Evolutionary conservation across 2,113 vertebrate genomes (phyloP), one percentile per base, ranked within the genome.

Genomic region (Heterotis niloticus): DNA sequence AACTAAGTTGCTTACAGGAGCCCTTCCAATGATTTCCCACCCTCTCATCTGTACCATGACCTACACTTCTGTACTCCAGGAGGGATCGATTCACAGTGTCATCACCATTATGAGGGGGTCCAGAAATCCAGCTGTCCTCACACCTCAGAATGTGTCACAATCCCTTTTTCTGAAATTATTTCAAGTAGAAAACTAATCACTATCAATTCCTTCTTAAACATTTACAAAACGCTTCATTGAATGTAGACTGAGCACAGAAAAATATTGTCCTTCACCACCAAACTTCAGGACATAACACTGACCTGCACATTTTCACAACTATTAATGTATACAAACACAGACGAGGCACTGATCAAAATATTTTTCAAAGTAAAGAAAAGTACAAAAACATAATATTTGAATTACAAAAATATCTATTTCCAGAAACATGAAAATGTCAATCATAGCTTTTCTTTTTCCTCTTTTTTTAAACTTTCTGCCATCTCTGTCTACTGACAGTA

Each of bases 341-440:
- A 72, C 7, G 90, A 91, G 90, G 91, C 90, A 89, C 90, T 92
- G 91, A 91, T 91, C 90, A 86, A 92, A 90, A 91, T 57, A 75
- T 75, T 75, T 82, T 89, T 90, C 86, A 91, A 90, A 90, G 89
- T 88, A 86, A 90, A 85, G 88, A 85, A 86, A 75, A 86, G 79
- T 83, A 82, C 72, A 76, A 82, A 82, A 80, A 24, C 52, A 79
- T 68, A 82, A 81, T 68, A 64, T 44, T 4, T 44, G 34, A 44
- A 44, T 44, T 96, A 96, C 94, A 96, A 96, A 97, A 97, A 97
- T 96, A 96, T 93, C 85, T 93, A 92, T 88, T 87, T 87, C 90
- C 92, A 91, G 90, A 88, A 92, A 91, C 81, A 85, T 87, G 71
- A 85, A 86, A 84, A 83, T 76, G 82, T 88, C 80, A 79, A 87